These are phyloP conservation scores for Agrochola lota DNA, from an alignment of 2,888 invertebrate genomes.

Conservation along the genomic window DNA sequence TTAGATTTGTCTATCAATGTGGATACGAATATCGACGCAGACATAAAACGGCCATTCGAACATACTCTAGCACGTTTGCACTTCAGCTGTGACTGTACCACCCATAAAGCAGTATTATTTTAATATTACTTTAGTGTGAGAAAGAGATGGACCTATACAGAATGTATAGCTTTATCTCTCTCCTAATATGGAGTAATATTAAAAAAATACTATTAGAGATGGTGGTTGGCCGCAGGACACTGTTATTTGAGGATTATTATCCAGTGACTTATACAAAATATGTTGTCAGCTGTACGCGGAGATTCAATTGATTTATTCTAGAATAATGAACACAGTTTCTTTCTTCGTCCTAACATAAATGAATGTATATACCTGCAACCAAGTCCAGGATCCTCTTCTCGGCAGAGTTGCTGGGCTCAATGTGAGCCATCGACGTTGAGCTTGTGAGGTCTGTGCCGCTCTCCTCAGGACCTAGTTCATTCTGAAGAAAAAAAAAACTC, in stretches of 20 bases:
- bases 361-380: constrained; percentile 88
- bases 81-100: too few species aligned
- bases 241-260: neutral
- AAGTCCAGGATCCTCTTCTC: constrained; percentile 94
- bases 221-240: too few species aligned
- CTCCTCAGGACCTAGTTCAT: constrained; percentile 83
- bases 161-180: too few species aligned
- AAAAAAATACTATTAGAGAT: too few species aligned
- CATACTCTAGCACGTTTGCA: neutral
- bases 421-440: constrained; percentile 93
- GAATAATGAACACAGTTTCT: neutral
- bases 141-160: too few species aligned
- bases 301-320: neutral
- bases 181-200: too few species aligned
- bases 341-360: neutral
- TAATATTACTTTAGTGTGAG: too few species aligned
- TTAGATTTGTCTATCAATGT: neutral
- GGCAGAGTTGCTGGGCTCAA: constrained; percentile 93
- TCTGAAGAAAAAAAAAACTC: constrained; percentile 62
- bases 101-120: too few species aligned
- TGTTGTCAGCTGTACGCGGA: neutral
- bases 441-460: constrained; percentile 90
- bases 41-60: too few species aligned
- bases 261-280: neutral
- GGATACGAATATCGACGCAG: neutral